Percentiles rank a stretch among this genome's conserved stretches.
Conservation (phyloP, 1,140 invertebrate species). For the Cherax quadricarinatus region DNA sequence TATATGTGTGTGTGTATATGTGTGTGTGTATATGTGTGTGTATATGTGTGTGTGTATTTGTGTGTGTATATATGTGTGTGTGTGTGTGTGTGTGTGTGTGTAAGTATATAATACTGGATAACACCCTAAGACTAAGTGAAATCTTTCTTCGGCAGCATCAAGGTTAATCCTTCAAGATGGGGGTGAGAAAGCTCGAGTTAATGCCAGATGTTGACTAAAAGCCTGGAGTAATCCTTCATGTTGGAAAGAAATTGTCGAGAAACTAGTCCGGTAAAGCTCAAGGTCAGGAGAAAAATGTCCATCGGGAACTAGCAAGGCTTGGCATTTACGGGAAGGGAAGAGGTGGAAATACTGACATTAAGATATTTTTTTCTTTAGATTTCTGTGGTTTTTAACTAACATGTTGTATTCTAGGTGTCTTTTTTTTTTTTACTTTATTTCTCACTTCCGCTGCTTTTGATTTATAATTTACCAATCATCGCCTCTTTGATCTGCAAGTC, state of each 20-base stretch:
- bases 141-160: background rate
- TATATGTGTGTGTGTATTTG: constrained; percentile 29
- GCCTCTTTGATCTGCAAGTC: too few relatives aligned
- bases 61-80: constrained; percentile 35
- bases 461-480: too few relatives aligned
- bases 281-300: background rate
- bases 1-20: constrained; percentile 39
- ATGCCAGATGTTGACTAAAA: background rate
- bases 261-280: background rate
- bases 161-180: background rate
- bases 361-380: too few relatives aligned
- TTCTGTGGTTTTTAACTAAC: too few relatives aligned
- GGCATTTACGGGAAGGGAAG: background rate
- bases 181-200: background rate
- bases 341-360: too few relatives aligned
- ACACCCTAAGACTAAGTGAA: too few relatives aligned
- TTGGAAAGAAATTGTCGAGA: background rate
- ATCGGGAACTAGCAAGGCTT: background rate
- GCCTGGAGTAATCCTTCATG: background rate
- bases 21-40: constrained; percentile 23
- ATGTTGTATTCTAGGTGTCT: too few relatives aligned
- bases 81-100: constrained; percentile 27
- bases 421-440: too few relatives aligned
- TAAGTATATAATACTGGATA: background rate
- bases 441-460: too few relatives aligned